Percentiles rank a stretch among this genome's conserved stretches.
These are phyloP conservation scores for Melanaphis sacchari DNA, from an alignment of 1,140 invertebrate genomes.

Conservation along the genomic window DNA sequence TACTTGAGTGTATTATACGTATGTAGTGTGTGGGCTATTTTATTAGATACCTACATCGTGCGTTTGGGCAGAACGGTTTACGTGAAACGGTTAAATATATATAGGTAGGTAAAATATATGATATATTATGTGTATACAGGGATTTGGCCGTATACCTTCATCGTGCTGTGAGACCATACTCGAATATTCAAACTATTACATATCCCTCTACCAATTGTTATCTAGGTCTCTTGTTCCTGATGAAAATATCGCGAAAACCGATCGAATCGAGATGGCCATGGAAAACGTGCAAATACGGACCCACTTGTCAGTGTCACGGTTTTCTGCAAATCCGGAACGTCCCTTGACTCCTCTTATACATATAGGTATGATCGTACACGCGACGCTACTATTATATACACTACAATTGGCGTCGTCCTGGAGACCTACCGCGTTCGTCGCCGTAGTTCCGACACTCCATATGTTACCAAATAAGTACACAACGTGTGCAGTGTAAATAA, in stretches of 20 bases:
- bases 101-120: background rate
- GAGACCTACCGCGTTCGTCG: no score
- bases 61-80: background rate
- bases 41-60: background rate
- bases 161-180: background rate
- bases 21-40: background rate
- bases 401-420: background rate
- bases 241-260: background rate
- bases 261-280: background rate
- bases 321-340: background rate
- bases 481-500: no score
- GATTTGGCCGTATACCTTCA: background rate
- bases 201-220: background rate
- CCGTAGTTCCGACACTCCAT: no score
- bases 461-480: no score
- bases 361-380: no score
- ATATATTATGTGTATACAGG: background rate
- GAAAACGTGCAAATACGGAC: constrained; percentile 1
- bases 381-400: background rate
- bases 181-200: background rate
- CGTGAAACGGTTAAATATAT: background rate
- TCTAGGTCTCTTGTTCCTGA: background rate
- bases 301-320: constrained; percentile 31
- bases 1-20: background rate
- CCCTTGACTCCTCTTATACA: background rate